Conservation (phyloP, 2,888 invertebrate genomes). For the Helicoverpa assulta region DNA sequence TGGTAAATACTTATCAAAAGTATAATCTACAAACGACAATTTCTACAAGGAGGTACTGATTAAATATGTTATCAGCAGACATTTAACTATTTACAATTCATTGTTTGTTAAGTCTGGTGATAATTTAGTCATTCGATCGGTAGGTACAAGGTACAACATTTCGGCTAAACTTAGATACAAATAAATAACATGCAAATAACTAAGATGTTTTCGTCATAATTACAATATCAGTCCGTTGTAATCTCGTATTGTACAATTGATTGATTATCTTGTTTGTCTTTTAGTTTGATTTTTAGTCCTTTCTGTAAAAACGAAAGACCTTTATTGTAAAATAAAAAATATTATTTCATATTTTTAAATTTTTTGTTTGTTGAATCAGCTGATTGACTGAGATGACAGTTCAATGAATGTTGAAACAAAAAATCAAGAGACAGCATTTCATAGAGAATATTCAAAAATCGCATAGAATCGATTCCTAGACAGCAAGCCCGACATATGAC, state of each 20-base stretch:
- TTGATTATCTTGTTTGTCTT: background rate
- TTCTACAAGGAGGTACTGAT: background rate
- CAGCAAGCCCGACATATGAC: background rate
- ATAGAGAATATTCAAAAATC: background rate
- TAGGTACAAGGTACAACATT: constrained; percentile 36
- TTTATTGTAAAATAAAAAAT: no score
- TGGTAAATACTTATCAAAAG: background rate
- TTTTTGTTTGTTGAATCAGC: constrained; percentile 34
- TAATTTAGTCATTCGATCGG: background rate
- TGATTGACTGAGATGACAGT: constrained; percentile 24
- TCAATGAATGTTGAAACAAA: constrained; percentile 1
- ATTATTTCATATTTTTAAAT: no score
- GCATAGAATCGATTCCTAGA: background rate
- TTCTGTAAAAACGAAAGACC: no score
- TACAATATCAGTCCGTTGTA: background rate
- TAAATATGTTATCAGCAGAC: constrained; percentile 10
- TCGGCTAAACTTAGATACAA: background rate
- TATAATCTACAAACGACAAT: background rate
- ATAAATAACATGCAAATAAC: no score
- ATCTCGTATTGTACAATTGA: background rate
- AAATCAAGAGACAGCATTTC: constrained; percentile 13
- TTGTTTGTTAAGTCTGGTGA: background rate
- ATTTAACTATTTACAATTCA: constrained; percentile 1
- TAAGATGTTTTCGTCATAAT: background rate
- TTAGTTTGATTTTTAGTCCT: background rate